Percentiles rank a stretch among this genome's conserved stretches.
phyloP scores from a whole-genome alignment of 2,113 vertebrate species.

The Mormoops blainvillei region DNA sequence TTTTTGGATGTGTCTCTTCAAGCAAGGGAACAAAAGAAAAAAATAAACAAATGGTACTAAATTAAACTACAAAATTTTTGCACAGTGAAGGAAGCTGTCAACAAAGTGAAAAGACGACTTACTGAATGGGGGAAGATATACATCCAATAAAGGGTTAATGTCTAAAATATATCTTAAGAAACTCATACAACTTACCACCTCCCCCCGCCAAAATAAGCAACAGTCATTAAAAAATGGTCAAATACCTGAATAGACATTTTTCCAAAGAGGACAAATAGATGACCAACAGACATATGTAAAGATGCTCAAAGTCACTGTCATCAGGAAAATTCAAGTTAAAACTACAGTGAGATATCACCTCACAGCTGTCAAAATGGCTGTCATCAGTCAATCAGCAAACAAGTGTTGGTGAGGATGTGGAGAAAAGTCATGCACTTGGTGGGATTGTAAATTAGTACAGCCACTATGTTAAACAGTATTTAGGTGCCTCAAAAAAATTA shows the following conservation, averaged over 20 bases:
- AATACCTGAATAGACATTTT: background rate
- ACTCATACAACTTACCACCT: background rate
- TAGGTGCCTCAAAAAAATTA: background rate
- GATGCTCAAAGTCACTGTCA: background rate
- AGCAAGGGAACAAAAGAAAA: background rate
- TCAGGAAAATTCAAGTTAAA: background rate
- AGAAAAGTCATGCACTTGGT: background rate
- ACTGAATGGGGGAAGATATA: background rate
- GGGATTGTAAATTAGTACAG: background rate
- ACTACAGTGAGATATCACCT: background rate
- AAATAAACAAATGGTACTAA: background rate
- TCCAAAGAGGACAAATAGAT: background rate
- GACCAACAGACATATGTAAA: background rate
- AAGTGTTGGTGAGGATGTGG: background rate
- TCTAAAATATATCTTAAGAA: background rate
- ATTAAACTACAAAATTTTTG: background rate
- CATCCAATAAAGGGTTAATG: background rate
- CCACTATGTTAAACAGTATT: background rate
- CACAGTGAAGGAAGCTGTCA: background rate
- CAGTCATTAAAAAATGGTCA: background rate
- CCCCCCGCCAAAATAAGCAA: background rate
- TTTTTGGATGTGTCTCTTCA: background rate
- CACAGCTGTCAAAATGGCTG: background rate
- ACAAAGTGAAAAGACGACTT: background rate
- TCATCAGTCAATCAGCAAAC: background rate